Evolutionary conservation across 1,140 invertebrate genomes (phyloP), one percentile per base, ranked within the genome.

Genomic region (Lordiphosa collinella): DNA sequence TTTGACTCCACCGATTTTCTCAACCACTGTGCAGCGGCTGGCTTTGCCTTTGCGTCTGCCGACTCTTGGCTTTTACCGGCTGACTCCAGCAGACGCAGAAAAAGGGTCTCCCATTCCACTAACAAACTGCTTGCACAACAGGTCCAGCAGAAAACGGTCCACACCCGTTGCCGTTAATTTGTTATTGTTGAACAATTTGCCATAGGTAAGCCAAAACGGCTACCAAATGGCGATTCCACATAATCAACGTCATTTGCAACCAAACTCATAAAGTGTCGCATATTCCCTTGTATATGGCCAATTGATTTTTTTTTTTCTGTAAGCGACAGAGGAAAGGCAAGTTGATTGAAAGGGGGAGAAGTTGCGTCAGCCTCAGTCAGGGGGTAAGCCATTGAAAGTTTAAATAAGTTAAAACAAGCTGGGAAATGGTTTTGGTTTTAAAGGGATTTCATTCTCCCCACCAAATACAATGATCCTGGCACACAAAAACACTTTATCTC

Each of bases 131-230:
- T 58, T 46, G 51, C 56, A 65, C 66, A 70, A 70, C 66, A 68
- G 58, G 64, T 58, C 65, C 57, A 68, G 16, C 14, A 13, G 5
- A n/a, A 2, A 43, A n/a, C 13, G 9, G 32, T 48, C 48, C 53
- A 54, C 53, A 54, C 65, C 64, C 56, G 59, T 44, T 49, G 38
- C 62, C 68, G 66, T 69, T 82, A 80, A 82, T 80, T 71, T 71
- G 76, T 82, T 80, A 72, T 82, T 82, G 76, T 80, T 71, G 71
- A 71, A 68, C 73, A 78, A 72, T 72, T 72, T 63, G 57, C 63
- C 53, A 56, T 66, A 52, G 51, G 29, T 48, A 46, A 41, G 41
- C 36, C 53, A 51, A 56, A 51, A 65, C n/a, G 52, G 38, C 59
- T 31, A 47, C 54, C 35, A 47, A 57, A 66, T 56, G 52, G 46